Conservation (phyloP, 2,888 invertebrate genomes). For the Drosophila dives region DNA sequence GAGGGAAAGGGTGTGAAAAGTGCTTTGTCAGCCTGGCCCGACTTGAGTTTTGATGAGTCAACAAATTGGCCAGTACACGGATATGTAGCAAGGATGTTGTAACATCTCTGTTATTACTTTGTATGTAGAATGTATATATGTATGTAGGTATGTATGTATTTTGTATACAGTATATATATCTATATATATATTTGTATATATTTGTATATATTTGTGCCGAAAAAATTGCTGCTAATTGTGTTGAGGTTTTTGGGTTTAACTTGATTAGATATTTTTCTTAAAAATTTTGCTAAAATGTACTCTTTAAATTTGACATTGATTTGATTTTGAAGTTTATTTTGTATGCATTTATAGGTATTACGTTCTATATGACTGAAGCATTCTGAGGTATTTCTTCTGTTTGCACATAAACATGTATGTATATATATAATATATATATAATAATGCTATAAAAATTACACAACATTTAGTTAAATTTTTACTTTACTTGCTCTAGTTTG, state of each 20-base stretch:
- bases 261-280: slow-evolving; percentile 6
- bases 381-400: slow-evolving; percentile 56
- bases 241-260: slow-evolving; percentile 11
- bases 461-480: slow-evolving; percentile 72
- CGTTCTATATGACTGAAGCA: slow-evolving; percentile 64
- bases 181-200: slow-evolving; percentile 34
- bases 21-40: slow-evolving; percentile 68
- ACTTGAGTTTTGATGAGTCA: slow-evolving; percentile 72
- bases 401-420: slow-evolving; percentile 35
- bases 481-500: slow-evolving; percentile 53
- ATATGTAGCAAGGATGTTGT: slow-evolving; percentile 58
- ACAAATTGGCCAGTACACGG: slow-evolving; percentile 65
- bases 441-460: slow-evolving; percentile 77
- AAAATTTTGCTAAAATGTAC: slow-evolving; percentile 65
- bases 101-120: slow-evolving; percentile 42
- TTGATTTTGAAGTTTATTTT: slow-evolving; percentile 17
- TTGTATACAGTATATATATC: slow-evolving; percentile 11
- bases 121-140: slow-evolving; percentile 21
- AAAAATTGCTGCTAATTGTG: slow-evolving; percentile 56
- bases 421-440: slow-evolving; percentile 10
- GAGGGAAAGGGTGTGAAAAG: slow-evolving; percentile 29
- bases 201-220: too few species aligned
- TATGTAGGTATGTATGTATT: slow-evolving; percentile 11
- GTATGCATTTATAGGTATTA: slow-evolving; percentile 14
- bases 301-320: slow-evolving; percentile 39